Evolutionary conservation across 2,797 vertebrate species (phyloP).

Genomic region (Chelmon rostratus): DNA sequence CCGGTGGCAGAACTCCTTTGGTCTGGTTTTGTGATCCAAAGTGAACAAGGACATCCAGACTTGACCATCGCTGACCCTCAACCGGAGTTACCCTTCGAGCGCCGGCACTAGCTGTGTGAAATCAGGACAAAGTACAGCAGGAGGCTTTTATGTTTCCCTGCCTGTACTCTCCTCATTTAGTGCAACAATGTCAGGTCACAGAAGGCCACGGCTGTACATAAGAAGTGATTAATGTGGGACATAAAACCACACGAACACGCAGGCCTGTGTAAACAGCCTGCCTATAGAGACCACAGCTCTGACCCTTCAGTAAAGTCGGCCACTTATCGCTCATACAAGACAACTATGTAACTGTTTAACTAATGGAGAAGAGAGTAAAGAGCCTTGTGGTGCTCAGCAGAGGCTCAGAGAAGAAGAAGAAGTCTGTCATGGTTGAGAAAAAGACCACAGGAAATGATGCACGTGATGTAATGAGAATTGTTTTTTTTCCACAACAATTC

Average conservation of each 20-base stretch:
- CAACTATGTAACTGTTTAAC: slow-evolving; percentile 19
- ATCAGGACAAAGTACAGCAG: slow-evolving; percentile 63
- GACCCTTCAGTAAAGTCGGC: slow-evolving; percentile 11
- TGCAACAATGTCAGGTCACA: slow-evolving; percentile 59
- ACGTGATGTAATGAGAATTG: slow-evolving; percentile 32
- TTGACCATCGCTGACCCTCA: slow-evolving; percentile 35
- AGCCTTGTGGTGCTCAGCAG: slow-evolving; percentile 12
- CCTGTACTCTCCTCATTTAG: slow-evolving; percentile 34
- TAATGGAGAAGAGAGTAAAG: slow-evolving; percentile 13
- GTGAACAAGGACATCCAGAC: slow-evolving; percentile 40
- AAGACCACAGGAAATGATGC: slow-evolving; percentile 19
- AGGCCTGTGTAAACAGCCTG: slow-evolving; percentile 44
- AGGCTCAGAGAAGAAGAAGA: slow-evolving; percentile 2
- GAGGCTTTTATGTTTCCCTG: slow-evolving; percentile 48
- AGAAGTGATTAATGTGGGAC: slow-evolving; percentile 46
- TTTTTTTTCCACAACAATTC: slow-evolving; percentile 35
- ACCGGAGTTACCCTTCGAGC: slow-evolving; percentile 47
- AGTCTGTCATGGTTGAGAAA: background rate
- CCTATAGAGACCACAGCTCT: slow-evolving; percentile 20
- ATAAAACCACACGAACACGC: slow-evolving; percentile 50
- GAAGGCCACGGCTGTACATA: slow-evolving; percentile 31
- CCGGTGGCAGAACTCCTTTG: slow-evolving; percentile 10
- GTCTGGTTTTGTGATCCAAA: slow-evolving; percentile 22
- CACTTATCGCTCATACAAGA: slow-evolving; percentile 25
- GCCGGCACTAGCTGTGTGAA: slow-evolving; percentile 41